phyloP scores from a whole-genome alignment of 2,888 invertebrate genomes.

The Hipparchia semele region DNA sequence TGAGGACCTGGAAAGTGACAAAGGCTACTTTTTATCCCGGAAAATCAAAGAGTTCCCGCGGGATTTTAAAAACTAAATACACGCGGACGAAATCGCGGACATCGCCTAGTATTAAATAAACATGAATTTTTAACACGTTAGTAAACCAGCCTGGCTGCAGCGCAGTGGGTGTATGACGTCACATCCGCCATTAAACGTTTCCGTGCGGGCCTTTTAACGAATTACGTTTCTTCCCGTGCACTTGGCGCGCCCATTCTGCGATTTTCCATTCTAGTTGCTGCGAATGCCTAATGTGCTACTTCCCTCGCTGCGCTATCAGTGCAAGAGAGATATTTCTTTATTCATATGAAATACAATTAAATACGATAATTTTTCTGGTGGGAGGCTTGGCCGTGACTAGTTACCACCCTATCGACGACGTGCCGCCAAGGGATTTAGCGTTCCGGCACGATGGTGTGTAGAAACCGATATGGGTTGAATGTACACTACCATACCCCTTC shows the following conservation, averaged over 20 bases:
- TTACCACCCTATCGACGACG: too few relatives aligned
- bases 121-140: not conserved
- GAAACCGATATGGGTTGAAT: too few relatives aligned
- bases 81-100: not conserved
- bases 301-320: conserved; percentile 4
- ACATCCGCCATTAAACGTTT: conserved; percentile 39
- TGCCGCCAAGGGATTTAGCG: too few relatives aligned
- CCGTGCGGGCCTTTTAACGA: conserved; percentile 44
- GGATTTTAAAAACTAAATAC: too few relatives aligned
- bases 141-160: not conserved
- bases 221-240: conserved; percentile 45
- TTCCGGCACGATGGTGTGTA: too few relatives aligned
- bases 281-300: conserved; percentile 19
- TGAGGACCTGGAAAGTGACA: too few relatives aligned
- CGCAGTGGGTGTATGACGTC: conserved; percentile 6
- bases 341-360: not conserved
- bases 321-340: not conserved
- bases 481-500: too few relatives aligned
- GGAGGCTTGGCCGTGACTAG: too few relatives aligned
- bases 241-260: conserved; percentile 45
- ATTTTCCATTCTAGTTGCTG: conserved; percentile 33
- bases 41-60: too few relatives aligned
- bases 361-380: too few relatives aligned
- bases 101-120: not conserved
- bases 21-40: too few relatives aligned